These are phyloP conservation scores for Cyanocitta stelleri DNA, from an alignment of 2,113 vertebrate species.

Conservation along the genomic window DNA sequence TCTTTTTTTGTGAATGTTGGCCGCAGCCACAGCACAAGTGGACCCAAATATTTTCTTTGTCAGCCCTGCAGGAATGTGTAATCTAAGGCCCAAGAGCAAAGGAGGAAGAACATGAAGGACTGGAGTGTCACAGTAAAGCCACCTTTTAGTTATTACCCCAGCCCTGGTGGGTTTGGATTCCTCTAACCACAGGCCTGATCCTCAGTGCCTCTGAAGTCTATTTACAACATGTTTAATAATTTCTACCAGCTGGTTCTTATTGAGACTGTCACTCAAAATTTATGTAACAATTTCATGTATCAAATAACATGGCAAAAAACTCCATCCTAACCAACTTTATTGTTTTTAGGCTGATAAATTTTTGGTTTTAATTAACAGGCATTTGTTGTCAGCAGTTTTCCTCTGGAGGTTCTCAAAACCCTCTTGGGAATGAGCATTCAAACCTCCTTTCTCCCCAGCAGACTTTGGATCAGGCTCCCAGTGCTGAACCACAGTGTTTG, in stretches of 20 bases:
- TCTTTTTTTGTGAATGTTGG: neutral
- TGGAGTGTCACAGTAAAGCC: neutral
- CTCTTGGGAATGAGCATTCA: neutral
- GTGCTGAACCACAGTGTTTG: neutral
- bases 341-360: slow-evolving; percentile 49
- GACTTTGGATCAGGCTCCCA: neutral
- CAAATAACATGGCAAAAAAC: slow-evolving; percentile 44
- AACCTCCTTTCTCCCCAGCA: neutral
- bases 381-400: slow-evolving; percentile 40
- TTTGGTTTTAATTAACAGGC: slow-evolving; percentile 56
- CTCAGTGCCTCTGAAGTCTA: slow-evolving; percentile 8
- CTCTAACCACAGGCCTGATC: slow-evolving; percentile 12
- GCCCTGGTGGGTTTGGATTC: slow-evolving; percentile 24
- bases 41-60: neutral
- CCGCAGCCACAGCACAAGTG: neutral
- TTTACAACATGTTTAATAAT: slow-evolving; percentile 42
- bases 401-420: slow-evolving; percentile 4
- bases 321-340: slow-evolving; percentile 9
- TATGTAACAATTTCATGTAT: slow-evolving; percentile 54
- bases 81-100: neutral
- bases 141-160: slow-evolving; percentile 38
- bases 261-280: slow-evolving; percentile 36
- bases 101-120: neutral
- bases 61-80: neutral
- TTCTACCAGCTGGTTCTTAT: slow-evolving; percentile 36